Evolutionary conservation across 2,888 invertebrate species (phyloP).

Genomic region (Thereva unica): DNA sequence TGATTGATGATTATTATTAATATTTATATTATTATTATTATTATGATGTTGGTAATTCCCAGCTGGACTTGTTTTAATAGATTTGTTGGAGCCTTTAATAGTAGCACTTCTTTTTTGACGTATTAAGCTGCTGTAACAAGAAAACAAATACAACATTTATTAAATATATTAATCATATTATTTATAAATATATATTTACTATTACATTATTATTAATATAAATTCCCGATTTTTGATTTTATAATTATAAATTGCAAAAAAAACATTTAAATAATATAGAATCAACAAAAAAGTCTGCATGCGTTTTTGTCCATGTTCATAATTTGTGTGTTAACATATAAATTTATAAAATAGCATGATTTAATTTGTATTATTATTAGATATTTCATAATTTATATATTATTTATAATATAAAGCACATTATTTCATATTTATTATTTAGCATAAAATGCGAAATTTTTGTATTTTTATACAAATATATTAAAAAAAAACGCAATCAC

Average conservation of each 20-base stretch:
- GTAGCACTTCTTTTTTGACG: slow-evolving; percentile 9
- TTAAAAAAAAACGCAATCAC: slow-evolving; percentile 28
- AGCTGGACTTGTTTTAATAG: not conserved
- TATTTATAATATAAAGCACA: too few species aligned
- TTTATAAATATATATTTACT: too few species aligned
- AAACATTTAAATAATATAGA: not conserved
- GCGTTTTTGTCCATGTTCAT: too few species aligned
- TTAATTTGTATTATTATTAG: too few species aligned
- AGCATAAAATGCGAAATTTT: slow-evolving; percentile 8
- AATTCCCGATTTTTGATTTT: not conserved
- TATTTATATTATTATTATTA: too few species aligned
- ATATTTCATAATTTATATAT: too few species aligned
- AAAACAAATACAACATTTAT: slow-evolving; percentile 17
- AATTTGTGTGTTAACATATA: too few species aligned
- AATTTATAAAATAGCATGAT: too few species aligned
- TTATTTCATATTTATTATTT: not conserved
- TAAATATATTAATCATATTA: not conserved
- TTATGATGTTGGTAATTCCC: too few species aligned
- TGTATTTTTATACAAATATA: not conserved
- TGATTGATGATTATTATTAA: too few species aligned
- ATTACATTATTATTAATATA: not conserved
- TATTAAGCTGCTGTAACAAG: slow-evolving; percentile 26
- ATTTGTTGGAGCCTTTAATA: not conserved
- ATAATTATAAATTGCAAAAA: not conserved
- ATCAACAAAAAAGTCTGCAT: not conserved